phyloP scores from a whole-genome alignment of 2,797 vertebrate species.

The Bradypodion pumilum region DNA sequence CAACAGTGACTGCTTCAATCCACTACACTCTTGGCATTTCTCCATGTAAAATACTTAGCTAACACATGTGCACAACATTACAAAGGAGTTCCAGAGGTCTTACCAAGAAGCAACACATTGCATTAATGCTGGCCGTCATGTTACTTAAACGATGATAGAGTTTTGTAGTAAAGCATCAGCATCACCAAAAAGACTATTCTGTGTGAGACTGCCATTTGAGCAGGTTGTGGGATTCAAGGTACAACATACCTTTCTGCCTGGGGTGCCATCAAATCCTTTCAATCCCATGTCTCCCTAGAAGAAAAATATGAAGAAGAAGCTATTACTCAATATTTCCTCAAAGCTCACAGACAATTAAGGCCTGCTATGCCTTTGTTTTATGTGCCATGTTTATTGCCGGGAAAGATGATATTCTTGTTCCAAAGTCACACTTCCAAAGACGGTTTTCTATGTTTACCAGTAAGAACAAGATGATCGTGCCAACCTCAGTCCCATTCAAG shows the following conservation, averaged over 20 bases:
- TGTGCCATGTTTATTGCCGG: not conserved
- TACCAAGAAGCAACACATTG: too few relatives aligned
- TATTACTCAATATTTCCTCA: not conserved
- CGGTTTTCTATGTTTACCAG: too few relatives aligned
- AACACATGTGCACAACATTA: not conserved
- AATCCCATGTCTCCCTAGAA: conserved; percentile 84
- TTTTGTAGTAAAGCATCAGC: too few relatives aligned
- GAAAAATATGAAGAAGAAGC: conserved; percentile 23
- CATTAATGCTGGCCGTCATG: too few relatives aligned
- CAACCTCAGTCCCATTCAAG: too few relatives aligned
- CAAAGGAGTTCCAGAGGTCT: too few relatives aligned
- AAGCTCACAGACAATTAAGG: not conserved
- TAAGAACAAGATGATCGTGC: too few relatives aligned
- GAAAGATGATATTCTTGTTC: too few relatives aligned
- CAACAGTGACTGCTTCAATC: not conserved
- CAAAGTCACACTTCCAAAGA: too few relatives aligned
- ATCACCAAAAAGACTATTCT: not conserved
- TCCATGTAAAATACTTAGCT: not conserved
- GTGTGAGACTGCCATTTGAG: not conserved
- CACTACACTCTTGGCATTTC: too few relatives aligned
- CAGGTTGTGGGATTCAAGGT: not conserved
- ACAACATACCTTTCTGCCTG: conserved; percentile 78
- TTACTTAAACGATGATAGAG: too few relatives aligned
- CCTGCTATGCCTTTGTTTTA: not conserved
- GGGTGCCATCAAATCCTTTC: conserved; percentile 80